Base-by-base conservation (phyloP, 2,888 invertebrate genomes). In the Uloborus plumipes region DNA sequence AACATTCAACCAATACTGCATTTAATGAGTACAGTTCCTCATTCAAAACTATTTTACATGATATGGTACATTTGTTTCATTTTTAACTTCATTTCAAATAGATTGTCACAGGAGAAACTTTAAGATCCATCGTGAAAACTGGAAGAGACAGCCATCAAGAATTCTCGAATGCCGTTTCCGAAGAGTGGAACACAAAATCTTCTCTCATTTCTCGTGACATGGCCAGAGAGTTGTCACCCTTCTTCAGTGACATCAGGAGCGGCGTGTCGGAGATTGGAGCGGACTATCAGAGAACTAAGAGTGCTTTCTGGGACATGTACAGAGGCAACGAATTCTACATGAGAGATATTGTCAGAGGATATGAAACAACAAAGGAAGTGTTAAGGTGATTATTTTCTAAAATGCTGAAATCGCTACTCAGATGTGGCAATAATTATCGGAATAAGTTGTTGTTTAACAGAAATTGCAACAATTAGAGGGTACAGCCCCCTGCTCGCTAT, bases 241-340 rank as follows among this genome's bases (percentile, higher is more conserved):
- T 84, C 59, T 26, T 55, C 3, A 62, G 66, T 0, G 78, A 78
- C 49, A 31, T 84, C 22, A 65, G 26, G 4, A 69, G 22, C 1
- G 82, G 75, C 22, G 13, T 82, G 9, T 15, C 31, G n/a, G 74
- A 65, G 53, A 66, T 84, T 15, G 31, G 47, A 20, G 53, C 59
- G 13, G 84, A 84, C 39, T 20, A 74, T 0, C 50, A 15, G 22
- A n/a, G n/a, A 4, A 49, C 59, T 15, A 70, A 39, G 14, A 49
- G 71, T 20, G 49, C 76, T 16, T 64, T 74, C 39, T 66, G 49
- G 13, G 72, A n/a, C 6, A 84, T 84, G 84, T 84, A 84, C 71
- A 50, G 31, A 39, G 78, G 61, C 22, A 82, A 84, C 39, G 84
- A 84, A 70, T 84, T 84, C 61, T 75, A 62, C 62, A 82, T 82